Conservation (phyloP, 2,113 vertebrate species). For the Ammodramus savannarum region DNA sequence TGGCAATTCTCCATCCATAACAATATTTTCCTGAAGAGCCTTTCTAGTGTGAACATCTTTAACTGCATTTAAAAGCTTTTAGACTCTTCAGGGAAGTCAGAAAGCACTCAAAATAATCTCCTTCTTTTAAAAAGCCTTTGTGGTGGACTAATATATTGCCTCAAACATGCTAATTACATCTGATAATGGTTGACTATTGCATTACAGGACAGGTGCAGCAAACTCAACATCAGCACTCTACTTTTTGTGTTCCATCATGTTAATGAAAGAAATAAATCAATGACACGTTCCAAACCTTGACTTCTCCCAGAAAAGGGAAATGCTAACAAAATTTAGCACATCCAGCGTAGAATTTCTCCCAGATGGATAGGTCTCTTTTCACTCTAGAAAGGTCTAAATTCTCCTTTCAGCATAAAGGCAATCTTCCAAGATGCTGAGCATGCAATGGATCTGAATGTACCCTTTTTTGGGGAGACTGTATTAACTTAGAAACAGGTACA, state of each 20-base stretch:
- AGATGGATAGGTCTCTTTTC: neutral
- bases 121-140: conserved; percentile 26
- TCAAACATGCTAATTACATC: conserved; percentile 8
- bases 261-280: conserved; percentile 21
- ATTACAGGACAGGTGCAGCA: neutral
- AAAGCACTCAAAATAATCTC: neutral
- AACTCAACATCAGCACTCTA: neutral
- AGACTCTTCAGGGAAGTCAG: neutral
- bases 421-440: neutral
- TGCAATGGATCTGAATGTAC: neutral
- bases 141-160: neutral
- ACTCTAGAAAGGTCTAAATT: neutral
- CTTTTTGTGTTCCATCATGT: neutral
- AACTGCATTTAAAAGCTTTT: conserved; percentile 18
- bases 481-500: neutral
- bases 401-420: neutral
- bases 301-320: neutral
- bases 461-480: neutral
- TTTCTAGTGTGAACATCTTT: neutral
- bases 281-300: neutral
- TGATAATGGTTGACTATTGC: neutral
- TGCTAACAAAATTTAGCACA: neutral
- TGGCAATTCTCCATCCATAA: neutral
- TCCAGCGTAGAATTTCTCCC: neutral
- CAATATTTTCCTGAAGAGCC: neutral